Evolutionary conservation across 2,888 invertebrate genomes (phyloP).

Genomic region (Rhamnusium bicolor): DNA sequence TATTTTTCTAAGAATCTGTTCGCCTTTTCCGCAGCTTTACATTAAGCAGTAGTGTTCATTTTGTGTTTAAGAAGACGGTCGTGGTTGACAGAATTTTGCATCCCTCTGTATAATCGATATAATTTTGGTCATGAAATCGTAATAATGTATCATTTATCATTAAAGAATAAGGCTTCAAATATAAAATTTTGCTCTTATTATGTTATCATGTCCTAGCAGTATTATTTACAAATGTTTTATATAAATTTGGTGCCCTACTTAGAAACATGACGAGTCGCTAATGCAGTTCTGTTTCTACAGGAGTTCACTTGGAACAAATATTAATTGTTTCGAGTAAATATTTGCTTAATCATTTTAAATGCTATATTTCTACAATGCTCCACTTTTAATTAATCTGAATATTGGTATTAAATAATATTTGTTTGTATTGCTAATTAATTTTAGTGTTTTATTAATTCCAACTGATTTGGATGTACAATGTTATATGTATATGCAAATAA

Average conservation of each 20-base stretch:
- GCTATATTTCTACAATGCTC: background rate
- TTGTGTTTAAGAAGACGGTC: no score
- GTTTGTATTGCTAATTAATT: background rate
- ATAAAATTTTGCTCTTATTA: no score
- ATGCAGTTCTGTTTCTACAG: background rate
- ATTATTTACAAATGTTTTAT: background rate
- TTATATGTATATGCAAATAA: background rate
- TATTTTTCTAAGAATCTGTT: no score
- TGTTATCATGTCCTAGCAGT: no score
- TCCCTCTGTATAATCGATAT: no score
- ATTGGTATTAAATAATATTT: constrained; percentile 1
- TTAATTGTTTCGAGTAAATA: constrained; percentile 45
- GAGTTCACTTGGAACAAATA: constrained; percentile 41
- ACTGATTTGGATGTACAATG: background rate
- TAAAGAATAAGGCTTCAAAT: no score
- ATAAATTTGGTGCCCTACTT: background rate
- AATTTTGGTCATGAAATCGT: no score
- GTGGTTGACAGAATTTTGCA: no score
- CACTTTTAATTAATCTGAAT: constrained; percentile 5
- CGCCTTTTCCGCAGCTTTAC: no score
- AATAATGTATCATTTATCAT: no score
- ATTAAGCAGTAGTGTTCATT: no score
- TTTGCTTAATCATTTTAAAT: constrained; percentile 28
- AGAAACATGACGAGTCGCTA: background rate
- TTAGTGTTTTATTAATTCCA: background rate